Evolutionary conservation across 2,797 vertebrate genomes (phyloP).

Genomic region (Mus spretus): DNA sequence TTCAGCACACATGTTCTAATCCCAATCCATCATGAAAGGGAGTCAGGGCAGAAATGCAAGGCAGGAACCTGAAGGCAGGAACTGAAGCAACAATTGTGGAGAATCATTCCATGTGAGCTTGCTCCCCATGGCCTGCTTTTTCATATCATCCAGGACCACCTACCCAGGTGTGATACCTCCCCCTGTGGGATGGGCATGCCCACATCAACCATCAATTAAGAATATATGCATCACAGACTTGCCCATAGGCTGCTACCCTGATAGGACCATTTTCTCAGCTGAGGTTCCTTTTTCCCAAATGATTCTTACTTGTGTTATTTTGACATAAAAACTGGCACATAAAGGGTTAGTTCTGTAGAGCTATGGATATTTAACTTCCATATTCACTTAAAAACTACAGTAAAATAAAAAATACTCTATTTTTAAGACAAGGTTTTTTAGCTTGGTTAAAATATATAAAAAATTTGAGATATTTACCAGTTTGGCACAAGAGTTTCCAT

Average conservation of each 20-base stretch:
- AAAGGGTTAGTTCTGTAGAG: neutral
- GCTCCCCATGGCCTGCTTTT: too few species aligned
- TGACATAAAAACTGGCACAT: neutral
- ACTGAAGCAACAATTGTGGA: neutral
- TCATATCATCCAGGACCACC: neutral
- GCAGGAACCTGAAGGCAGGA: neutral
- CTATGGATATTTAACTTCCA: neutral
- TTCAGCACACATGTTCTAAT: neutral
- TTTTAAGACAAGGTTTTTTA: constrained; percentile 15
- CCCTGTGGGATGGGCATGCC: neutral
- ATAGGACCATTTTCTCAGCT: neutral
- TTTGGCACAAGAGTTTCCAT: constrained; percentile 30
- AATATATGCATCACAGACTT: neutral
- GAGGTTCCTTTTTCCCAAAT: neutral
- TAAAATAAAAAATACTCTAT: constrained; percentile 28
- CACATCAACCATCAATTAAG: neutral
- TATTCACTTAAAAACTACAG: constrained; percentile 25
- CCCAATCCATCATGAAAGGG: neutral
- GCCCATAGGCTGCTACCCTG: too few species aligned
- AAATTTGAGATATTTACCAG: constrained; percentile 31
- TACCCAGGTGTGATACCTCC: neutral
- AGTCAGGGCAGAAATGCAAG: neutral
- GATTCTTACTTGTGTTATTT: neutral
- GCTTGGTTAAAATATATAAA: constrained; percentile 36
- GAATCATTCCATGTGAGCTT: neutral